phyloP scores from a whole-genome alignment of 2,888 invertebrate species.

The Leptinotarsa peninsularis region DNA sequence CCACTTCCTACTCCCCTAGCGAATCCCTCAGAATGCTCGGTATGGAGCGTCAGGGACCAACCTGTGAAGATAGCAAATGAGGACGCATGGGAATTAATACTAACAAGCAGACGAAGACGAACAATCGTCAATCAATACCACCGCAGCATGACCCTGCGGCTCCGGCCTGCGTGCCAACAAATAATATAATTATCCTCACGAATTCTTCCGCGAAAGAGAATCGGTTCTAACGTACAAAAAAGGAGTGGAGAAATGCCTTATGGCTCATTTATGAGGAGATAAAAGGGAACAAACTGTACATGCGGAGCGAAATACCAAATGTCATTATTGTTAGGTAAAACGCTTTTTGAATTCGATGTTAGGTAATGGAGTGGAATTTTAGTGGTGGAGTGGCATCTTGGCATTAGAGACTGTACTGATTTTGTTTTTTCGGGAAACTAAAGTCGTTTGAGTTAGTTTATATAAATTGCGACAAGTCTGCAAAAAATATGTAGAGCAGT shows the following conservation, averaged over 20 bases:
- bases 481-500: no score
- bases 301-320: background rate
- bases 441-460: no score
- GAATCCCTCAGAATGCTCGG: conserved; percentile 43
- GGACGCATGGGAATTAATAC: conserved; percentile 59
- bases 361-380: background rate
- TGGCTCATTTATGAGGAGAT: conserved; percentile 26
- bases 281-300: background rate
- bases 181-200: conserved; percentile 60
- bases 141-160: conserved; percentile 47
- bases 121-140: conserved; percentile 63
- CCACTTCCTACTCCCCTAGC: conserved; percentile 21
- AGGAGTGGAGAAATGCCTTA: conserved; percentile 31
- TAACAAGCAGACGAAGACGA: conserved; percentile 58
- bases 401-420: background rate
- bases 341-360: conserved; percentile 5
- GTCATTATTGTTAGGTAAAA: background rate
- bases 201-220: conserved; percentile 43
- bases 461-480: no score
- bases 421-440: no score
- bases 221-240: conserved; percentile 30
- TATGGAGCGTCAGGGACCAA: conserved; percentile 51
- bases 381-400: background rate
- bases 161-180: conserved; percentile 57
- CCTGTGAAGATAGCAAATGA: conserved; percentile 55